Percentiles rank a stretch among this genome's conserved stretches.
phyloP scores from a whole-genome alignment of 2,113 vertebrate genomes.

The Lophura nycthemera region DNA sequence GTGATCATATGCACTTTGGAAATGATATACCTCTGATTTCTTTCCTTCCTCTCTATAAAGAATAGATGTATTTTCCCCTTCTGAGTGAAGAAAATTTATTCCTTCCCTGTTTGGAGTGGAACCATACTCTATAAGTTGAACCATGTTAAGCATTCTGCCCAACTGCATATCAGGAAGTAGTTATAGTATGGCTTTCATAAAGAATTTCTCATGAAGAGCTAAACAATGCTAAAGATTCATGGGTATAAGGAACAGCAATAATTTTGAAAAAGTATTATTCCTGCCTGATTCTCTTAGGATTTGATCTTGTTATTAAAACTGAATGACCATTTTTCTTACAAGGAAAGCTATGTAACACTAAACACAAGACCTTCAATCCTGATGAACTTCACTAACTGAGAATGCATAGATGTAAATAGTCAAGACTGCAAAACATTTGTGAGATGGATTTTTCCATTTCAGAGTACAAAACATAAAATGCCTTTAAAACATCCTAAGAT shows the following conservation, averaged over 20 bases:
- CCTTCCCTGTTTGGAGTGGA: background rate
- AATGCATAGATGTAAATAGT: background rate
- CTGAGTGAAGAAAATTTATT: background rate
- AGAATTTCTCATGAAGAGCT: background rate
- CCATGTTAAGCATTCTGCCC: background rate
- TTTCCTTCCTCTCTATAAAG: background rate
- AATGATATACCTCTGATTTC: background rate
- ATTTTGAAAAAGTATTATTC: background rate
- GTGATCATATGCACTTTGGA: too few relatives aligned
- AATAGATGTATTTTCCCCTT: background rate
- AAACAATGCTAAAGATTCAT: background rate
- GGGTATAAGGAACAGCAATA: background rate
- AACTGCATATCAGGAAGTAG: background rate
- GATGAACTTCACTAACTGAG: background rate
- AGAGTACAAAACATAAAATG: background rate
- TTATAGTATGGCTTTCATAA: background rate
- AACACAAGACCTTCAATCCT: background rate
- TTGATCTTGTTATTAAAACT: background rate
- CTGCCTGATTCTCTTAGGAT: background rate
- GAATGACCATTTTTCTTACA: background rate
- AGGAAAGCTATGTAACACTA: background rate
- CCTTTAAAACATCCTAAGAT: accelerated
- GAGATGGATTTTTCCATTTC: background rate
- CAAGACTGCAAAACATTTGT: background rate
- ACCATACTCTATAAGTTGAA: background rate